Percentiles rank a stretch among this genome's conserved stretches.
Evolutionary conservation across 2,888 invertebrate genomes (phyloP).

Genomic region (Taphrorychus bicolor): DNA sequence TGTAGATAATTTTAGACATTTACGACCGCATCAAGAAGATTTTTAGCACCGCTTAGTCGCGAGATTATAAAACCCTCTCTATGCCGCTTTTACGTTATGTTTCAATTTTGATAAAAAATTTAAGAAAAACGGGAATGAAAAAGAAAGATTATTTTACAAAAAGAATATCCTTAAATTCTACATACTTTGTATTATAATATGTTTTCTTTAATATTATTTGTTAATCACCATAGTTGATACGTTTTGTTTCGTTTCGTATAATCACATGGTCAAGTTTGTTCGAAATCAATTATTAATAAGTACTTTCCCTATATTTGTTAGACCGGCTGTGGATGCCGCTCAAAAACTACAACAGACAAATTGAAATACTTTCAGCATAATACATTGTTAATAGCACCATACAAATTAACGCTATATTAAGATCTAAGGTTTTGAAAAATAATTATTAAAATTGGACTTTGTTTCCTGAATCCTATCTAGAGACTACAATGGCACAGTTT

Average conservation of each 20-base stretch:
- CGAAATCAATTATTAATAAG: constrained; percentile 23
- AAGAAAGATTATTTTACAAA: constrained; percentile 39
- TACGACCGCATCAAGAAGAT: constrained; percentile 15
- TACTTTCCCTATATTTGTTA: constrained; percentile 16
- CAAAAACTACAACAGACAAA: constrained; percentile 41
- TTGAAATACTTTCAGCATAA: constrained; percentile 40
- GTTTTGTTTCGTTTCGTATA: constrained; percentile 59
- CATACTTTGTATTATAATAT: constrained; percentile 13
- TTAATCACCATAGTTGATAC: constrained; percentile 62
- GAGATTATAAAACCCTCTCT: constrained; percentile 11
- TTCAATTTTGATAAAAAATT: background rate
- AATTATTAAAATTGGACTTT: constrained; percentile 48
- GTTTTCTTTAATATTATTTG: constrained; percentile 50
- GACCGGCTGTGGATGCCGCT: constrained; percentile 8
- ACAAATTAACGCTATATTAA: constrained; percentile 48
- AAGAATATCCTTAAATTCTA: constrained; percentile 31
- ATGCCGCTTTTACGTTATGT: no score
- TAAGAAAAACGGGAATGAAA: constrained; percentile 28
- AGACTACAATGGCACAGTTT: constrained; percentile 57
- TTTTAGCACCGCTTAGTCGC: constrained; percentile 11
- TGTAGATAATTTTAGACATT: no score
- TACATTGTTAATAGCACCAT: constrained; percentile 56
- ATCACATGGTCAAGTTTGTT: constrained; percentile 53
- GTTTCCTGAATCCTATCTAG: constrained; percentile 47
- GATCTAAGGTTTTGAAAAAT: constrained; percentile 32